phyloP scores from a whole-genome alignment of 2,888 invertebrate genomes.

The Drosophila borealis region DNA sequence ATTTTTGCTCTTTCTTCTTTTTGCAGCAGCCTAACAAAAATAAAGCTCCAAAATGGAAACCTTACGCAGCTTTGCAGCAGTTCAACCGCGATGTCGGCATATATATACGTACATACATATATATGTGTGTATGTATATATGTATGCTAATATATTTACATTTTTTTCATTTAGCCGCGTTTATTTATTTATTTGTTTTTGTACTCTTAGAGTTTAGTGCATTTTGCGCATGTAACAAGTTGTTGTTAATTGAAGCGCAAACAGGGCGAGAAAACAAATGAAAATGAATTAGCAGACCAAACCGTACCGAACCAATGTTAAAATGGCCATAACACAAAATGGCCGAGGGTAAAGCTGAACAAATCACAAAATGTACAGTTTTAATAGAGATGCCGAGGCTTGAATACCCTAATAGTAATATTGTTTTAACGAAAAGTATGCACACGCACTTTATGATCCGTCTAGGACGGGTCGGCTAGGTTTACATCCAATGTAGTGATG shows the following conservation, averaged over 20 bases:
- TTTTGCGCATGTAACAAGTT: conserved; percentile 80
- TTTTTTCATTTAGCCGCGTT: conserved; percentile 59
- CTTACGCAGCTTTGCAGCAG: conserved; percentile 44
- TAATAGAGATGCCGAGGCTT: not conserved
- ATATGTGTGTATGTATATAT: conserved; percentile 15
- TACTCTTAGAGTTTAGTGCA: conserved; percentile 54
- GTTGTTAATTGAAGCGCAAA: conserved; percentile 79
- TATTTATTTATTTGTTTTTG: conserved; percentile 61
- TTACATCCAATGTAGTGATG: no score
- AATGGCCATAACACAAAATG: conserved; percentile 65
- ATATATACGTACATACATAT: not conserved
- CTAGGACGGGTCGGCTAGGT: no score
- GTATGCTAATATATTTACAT: conserved; percentile 25
- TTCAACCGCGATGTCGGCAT: conserved; percentile 14
- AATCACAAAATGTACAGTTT: not conserved
- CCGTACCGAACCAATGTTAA: conserved; percentile 45
- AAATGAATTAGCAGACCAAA: conserved; percentile 58
- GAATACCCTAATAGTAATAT: conserved; percentile 9
- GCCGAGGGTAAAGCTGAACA: conserved; percentile 33
- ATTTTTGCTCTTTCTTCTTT: conserved; percentile 12
- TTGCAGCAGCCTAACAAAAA: conserved; percentile 20
- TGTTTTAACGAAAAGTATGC: no score
- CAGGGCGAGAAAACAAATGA: conserved; percentile 61
- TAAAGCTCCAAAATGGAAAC: conserved; percentile 62
- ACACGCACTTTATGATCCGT: no score